Percentiles rank a stretch among this genome's conserved stretches.
Conservation (phyloP, 2,888 invertebrate genomes). For the Alentia gelatinosa region DNA sequence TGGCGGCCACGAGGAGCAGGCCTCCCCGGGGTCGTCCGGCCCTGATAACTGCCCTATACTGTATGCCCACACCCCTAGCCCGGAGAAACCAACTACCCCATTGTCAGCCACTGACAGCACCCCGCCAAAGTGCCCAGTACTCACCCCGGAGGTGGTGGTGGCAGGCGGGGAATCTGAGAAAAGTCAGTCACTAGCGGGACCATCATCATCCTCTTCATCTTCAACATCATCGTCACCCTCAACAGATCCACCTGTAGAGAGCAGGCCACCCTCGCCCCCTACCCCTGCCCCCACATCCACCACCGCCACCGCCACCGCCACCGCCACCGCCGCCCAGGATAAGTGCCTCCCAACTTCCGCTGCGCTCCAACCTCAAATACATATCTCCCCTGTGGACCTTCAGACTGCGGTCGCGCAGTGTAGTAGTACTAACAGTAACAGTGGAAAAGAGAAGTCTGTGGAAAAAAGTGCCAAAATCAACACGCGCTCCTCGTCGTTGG, state of each 20-base stretch:
- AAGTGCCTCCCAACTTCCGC: not conserved
- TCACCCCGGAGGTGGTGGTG: constrained; percentile 35
- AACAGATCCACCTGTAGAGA: too few species aligned
- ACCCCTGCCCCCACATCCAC: not conserved
- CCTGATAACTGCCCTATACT: not conserved
- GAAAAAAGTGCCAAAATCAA: not conserved
- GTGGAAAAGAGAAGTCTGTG: not conserved
- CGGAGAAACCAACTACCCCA: not conserved
- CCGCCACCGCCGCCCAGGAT: not conserved
- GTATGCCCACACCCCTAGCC: not conserved
- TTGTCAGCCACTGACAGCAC: not conserved
- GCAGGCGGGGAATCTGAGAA: not conserved
- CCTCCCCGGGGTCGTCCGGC: not conserved
- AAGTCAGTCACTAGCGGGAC: not conserved
- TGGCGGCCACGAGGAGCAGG: not conserved
- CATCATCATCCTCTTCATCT: too few species aligned
- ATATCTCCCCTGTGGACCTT: not conserved
- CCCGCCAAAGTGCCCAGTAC: not conserved
- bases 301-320: not conserved
- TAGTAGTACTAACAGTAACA: not conserved
- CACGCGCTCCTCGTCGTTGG: not conserved
- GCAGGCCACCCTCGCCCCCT: not conserved
- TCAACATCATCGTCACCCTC: too few species aligned
- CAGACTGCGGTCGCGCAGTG: not conserved
- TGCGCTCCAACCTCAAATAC: not conserved